Evolutionary conservation across 2,888 invertebrate species (phyloP).

Genomic region (Dicroscelio sp.): DNA sequence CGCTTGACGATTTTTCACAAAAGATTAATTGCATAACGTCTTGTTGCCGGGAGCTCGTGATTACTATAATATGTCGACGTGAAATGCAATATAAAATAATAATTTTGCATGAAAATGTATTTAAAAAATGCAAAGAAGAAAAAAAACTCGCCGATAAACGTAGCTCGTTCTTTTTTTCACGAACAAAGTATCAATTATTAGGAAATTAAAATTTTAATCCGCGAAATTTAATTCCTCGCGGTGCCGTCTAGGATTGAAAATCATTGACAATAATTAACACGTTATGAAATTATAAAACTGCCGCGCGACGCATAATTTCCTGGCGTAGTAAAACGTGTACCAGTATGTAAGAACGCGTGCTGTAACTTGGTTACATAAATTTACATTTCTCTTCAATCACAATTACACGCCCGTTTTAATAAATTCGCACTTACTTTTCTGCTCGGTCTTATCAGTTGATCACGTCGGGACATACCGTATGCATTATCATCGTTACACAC

Average conservation of each 20-base stretch:
- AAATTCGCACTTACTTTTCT: conserved; percentile 48
- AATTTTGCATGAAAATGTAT: background rate
- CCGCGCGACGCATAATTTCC: conserved; percentile 68
- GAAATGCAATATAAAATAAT: conserved; percentile 49
- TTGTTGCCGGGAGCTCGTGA: conserved; percentile 42
- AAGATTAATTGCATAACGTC: conserved; percentile 71
- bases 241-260: conserved; percentile 48
- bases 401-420: conserved; percentile 41
- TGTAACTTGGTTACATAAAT: conserved; percentile 76
- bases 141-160: no score
- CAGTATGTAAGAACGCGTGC: conserved; percentile 51
- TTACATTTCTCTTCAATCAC: conserved; percentile 64
- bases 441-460: conserved; percentile 56
- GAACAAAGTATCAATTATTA: no score
- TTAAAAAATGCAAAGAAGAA: no score
- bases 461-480: conserved; percentile 42
- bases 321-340: conserved; percentile 54
- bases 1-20: conserved; percentile 64
- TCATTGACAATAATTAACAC: conserved; percentile 75
- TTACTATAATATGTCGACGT: conserved; percentile 61
- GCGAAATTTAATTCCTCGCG: conserved; percentile 46
- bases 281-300: conserved; percentile 74
- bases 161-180: no score
- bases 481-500: conserved; percentile 64
- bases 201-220: conserved; percentile 36